Evolutionary conservation across 2,797 vertebrate genomes (phyloP).

Genomic region (Macropus fuliginosus): DNA sequence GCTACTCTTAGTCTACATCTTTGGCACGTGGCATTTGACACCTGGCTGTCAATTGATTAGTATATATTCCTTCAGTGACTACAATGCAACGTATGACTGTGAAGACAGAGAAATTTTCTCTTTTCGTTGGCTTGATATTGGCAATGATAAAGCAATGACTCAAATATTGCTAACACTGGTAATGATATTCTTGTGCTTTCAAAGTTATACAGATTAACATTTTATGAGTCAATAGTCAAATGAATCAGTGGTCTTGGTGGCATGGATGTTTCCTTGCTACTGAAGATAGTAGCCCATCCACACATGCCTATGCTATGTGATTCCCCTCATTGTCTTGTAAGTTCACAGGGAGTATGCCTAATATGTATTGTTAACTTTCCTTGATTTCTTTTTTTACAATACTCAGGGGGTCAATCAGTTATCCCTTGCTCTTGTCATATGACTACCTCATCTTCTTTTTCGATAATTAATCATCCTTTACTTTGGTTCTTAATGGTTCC

Average conservation of each 20-base stretch:
- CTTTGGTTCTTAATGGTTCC: background rate
- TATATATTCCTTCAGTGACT: background rate
- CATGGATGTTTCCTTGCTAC: background rate
- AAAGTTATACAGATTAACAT: background rate
- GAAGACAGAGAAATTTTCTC: background rate
- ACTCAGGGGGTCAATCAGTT: background rate
- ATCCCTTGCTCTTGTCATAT: background rate
- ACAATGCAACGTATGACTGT: background rate
- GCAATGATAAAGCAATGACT: background rate
- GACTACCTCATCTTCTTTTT: background rate
- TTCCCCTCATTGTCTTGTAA: background rate
- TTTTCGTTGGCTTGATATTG: background rate
- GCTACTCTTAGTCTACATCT: background rate
- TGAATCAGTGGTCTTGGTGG: background rate
- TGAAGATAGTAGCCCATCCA: background rate
- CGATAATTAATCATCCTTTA: background rate
- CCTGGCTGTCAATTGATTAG: slow-evolving; percentile 43
- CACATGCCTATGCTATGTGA: background rate
- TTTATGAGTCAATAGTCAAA: background rate
- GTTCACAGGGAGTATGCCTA: background rate
- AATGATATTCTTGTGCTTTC: background rate
- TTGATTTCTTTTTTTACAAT: background rate
- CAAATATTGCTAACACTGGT: background rate
- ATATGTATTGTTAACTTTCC: background rate
- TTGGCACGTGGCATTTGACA: slow-evolving; percentile 37